phyloP scores from a whole-genome alignment of 2,888 invertebrate genomes.

The Diaperis boleti region DNA sequence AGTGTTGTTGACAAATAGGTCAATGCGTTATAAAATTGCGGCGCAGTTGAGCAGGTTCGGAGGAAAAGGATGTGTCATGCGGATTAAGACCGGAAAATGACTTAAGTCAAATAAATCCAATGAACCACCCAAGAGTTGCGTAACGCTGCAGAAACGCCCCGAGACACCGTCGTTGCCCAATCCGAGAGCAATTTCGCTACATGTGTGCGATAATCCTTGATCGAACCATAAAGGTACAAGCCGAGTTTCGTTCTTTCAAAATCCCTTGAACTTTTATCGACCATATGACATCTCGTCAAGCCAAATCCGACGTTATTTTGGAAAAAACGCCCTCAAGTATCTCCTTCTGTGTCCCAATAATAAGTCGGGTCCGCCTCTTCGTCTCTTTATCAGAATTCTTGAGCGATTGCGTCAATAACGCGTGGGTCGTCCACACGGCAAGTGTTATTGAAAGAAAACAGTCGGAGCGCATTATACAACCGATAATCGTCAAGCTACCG shows the following conservation, averaged over 20 bases:
- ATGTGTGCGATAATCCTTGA: conserved; percentile 14
- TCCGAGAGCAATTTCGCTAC: conserved; percentile 9
- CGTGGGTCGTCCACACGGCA: conserved; percentile 28
- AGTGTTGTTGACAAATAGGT: too few relatives aligned
- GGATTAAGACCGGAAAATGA: conserved; percentile 29
- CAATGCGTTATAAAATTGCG: too few relatives aligned
- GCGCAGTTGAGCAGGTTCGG: not conserved
- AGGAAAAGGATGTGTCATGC: conserved; percentile 32
- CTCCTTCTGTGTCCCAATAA: conserved; percentile 31
- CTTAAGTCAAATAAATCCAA: conserved; percentile 22
- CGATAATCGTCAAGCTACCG: conserved; percentile 8
- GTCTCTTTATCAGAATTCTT: conserved; percentile 42
- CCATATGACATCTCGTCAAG: not conserved
- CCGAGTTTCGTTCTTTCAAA: conserved; percentile 5
- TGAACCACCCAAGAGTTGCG: conserved; percentile 8
- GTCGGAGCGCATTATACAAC: conserved; percentile 30
- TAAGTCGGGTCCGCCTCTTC: conserved; percentile 44
- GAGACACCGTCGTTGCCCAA: conserved; percentile 5
- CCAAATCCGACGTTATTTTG: not conserved
- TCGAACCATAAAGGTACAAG: conserved; percentile 11
- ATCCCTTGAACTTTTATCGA: conserved; percentile 12
- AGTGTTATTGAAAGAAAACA: conserved; percentile 32
- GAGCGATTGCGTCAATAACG: conserved; percentile 39
- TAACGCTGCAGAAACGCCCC: conserved; percentile 12
- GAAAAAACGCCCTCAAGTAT: not conserved